A percentile compares a stretch with the other conserved stretches of the same genome.
phyloP scores from a whole-genome alignment of 2,888 invertebrate species.

The Antheraea yamamai region DNA sequence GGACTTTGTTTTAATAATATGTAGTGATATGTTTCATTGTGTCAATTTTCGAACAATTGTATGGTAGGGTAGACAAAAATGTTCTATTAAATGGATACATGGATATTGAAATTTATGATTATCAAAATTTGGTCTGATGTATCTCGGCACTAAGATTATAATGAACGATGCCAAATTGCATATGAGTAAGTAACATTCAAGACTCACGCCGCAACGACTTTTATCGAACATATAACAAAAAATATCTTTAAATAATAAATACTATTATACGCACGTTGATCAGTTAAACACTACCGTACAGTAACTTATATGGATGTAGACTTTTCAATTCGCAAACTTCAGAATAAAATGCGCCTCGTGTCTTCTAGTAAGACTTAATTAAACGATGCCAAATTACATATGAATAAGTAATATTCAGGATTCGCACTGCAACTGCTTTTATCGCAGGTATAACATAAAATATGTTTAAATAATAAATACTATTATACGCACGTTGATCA shows the following conservation, averaged over 20 bases:
- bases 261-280: slow-evolving; percentile 13
- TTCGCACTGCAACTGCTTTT: background rate
- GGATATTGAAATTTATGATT: background rate
- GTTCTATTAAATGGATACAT: background rate
- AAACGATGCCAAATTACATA: background rate
- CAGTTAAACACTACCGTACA: slow-evolving; percentile 31
- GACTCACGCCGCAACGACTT: background rate
- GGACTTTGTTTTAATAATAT: too few species aligned
- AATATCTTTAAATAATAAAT: slow-evolving; percentile 19
- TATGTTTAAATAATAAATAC: slow-evolving; percentile 19
- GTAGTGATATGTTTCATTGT: too few species aligned
- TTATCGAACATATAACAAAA: background rate
- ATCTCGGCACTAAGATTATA: background rate
- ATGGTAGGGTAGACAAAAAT: background rate
- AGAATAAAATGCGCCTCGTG: slow-evolving; percentile 61
- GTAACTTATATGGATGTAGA: slow-evolving; percentile 37
- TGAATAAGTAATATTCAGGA: background rate
- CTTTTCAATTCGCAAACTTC: slow-evolving; percentile 59
- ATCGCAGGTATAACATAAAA: background rate
- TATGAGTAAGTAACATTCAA: background rate
- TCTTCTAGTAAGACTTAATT: slow-evolving; percentile 50
- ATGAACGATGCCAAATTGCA: background rate
- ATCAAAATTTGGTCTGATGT: background rate
- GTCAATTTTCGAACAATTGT: background rate
- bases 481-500: slow-evolving; percentile 14